Conservation (phyloP, 2,888 invertebrate species). For the Frankliniella intonsa region DNA sequence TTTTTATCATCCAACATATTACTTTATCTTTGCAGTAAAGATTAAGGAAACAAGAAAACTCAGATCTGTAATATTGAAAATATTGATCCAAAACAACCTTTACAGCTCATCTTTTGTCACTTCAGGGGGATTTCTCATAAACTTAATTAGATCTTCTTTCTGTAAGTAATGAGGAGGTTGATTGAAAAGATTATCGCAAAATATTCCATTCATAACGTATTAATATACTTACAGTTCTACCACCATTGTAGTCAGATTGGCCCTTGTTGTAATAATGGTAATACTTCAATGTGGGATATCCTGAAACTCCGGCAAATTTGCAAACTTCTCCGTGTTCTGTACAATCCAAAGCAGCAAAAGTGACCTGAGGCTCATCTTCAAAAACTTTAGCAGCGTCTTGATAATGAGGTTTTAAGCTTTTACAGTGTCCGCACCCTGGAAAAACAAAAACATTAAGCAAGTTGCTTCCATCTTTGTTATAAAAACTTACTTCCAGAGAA, state of each 20-base stretch:
- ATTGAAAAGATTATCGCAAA: conserved; percentile 22
- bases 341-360: conserved; percentile 81
- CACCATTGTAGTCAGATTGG: conserved; percentile 65
- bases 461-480: not conserved
- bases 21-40: not conserved
- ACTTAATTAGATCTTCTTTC: conserved; percentile 63
- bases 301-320: conserved; percentile 64
- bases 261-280: conserved; percentile 74
- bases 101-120: not conserved
- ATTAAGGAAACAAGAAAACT: not conserved
- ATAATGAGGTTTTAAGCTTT: conserved; percentile 78
- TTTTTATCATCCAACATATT: not conserved
- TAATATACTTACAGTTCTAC: conserved; percentile 57
- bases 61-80: not conserved
- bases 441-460: conserved; percentile 16
- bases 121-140: conserved; percentile 52
- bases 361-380: conserved; percentile 70
- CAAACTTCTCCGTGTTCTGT: conserved; percentile 61
- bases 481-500: not conserved
- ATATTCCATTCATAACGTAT: not conserved
- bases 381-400: conserved; percentile 68
- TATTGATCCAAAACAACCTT: not conserved
- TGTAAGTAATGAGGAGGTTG: conserved; percentile 44
- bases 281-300: conserved; percentile 83
- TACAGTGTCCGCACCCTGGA: conserved; percentile 88